Conservation (phyloP, 2,888 invertebrate species). For the Meliscaeva auricollis region DNA sequence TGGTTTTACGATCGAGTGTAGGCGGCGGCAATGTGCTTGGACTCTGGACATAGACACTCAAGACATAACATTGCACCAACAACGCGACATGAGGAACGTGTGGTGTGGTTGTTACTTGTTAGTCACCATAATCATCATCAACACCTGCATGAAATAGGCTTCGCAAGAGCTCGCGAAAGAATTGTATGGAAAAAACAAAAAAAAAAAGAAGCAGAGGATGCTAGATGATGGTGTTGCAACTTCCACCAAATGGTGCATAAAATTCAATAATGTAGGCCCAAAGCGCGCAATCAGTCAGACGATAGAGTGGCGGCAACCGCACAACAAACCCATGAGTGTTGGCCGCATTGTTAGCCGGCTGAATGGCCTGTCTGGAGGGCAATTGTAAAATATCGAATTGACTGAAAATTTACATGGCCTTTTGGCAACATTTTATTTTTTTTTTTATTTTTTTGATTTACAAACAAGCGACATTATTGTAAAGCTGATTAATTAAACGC, state of each 20-base stretch:
- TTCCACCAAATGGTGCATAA: conserved; percentile 66
- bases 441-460: conserved; percentile 25
- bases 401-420: conserved; percentile 53
- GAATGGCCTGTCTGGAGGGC: conserved; percentile 47
- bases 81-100: conserved; percentile 1
- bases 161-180: conserved; percentile 1
- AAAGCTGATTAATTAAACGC: conserved; percentile 69
- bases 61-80: conserved; percentile 24
- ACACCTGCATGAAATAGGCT: conserved; percentile 63
- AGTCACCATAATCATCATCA: conserved; percentile 66
- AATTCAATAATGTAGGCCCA: conserved; percentile 73
- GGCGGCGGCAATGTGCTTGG: conserved; percentile 60
- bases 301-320: conserved; percentile 3
- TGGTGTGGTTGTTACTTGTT: conserved; percentile 57
- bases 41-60: conserved; percentile 49
- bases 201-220: conserved; percentile 40
- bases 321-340: conserved; percentile 33
- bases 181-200: neutral
- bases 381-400: conserved; percentile 63
- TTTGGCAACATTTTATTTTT: conserved; percentile 39
- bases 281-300: conserved; percentile 63
- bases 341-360: conserved; percentile 60
- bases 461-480: conserved; percentile 41
- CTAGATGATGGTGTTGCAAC: conserved; percentile 62
- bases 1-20: conserved; percentile 62